Conservation (phyloP, 2,888 invertebrate species). For the Ormyrus labotus region DNA sequence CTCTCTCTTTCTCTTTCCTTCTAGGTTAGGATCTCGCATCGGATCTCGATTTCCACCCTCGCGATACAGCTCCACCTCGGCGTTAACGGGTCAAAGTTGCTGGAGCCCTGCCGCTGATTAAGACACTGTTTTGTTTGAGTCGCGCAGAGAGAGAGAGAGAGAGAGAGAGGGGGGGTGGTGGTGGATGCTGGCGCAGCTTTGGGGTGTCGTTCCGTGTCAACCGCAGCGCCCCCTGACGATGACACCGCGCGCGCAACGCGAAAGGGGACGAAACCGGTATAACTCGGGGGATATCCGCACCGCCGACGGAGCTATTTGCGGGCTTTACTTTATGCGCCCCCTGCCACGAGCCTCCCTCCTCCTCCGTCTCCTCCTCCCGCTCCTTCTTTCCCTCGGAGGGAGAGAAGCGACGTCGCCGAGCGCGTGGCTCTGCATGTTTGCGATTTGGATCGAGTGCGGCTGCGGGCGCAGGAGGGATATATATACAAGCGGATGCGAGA, state of each 20-base stretch:
- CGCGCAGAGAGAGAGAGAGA: conserved; percentile 33
- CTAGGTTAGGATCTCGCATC: background rate
- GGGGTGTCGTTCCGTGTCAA: conserved; percentile 75
- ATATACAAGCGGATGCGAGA: background rate
- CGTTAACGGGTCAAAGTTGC: conserved; percentile 71
- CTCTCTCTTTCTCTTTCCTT: conserved; percentile 9
- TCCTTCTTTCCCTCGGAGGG: background rate
- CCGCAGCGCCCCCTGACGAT: conserved; percentile 75
- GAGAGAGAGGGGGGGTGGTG: conserved; percentile 42
- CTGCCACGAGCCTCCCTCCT: background rate
- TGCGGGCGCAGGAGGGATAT: background rate
- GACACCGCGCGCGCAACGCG: conserved; percentile 72
- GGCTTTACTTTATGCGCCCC: conserved; percentile 62
- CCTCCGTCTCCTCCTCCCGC: background rate
- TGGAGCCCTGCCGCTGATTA: conserved; percentile 64
- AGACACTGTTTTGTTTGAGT: conserved; percentile 72
- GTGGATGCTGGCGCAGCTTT: conserved; percentile 32
- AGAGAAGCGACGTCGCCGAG: background rate
- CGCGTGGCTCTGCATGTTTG: background rate
- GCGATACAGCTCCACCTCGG: conserved; percentile 23
- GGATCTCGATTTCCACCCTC: conserved; percentile 6
- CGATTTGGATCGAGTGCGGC: background rate
- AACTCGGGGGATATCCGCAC: conserved; percentile 61
- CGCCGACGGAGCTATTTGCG: conserved; percentile 64
- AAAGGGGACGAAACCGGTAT: conserved; percentile 73